Conservation (phyloP, 2,888 invertebrate genomes). For the Poecilus cupreus region DNA sequence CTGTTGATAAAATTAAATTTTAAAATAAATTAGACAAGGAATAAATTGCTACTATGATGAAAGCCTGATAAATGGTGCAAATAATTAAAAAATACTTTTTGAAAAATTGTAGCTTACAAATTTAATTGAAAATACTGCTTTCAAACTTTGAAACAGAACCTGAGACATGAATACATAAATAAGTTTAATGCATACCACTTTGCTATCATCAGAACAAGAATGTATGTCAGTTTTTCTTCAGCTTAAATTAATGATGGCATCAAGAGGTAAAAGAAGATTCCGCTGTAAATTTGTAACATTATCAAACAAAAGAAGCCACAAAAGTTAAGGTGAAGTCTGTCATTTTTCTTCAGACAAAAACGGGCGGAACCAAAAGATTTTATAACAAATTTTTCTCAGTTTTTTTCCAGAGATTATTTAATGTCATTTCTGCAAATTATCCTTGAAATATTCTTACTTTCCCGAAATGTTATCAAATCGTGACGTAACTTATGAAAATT, state of each 20-base stretch:
- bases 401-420: not conserved
- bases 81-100: constrained; percentile 24
- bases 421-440: too few relatives aligned
- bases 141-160: not conserved
- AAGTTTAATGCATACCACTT: not conserved
- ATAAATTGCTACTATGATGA: constrained; percentile 24
- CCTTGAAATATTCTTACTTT: too few relatives aligned
- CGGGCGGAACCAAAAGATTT: not conserved
- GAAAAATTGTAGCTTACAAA: constrained; percentile 5
- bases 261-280: not conserved
- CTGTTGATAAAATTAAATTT: constrained; percentile 39
- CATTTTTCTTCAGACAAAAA: not conserved
- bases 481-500: too few relatives aligned
- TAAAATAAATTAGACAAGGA: constrained; percentile 41
- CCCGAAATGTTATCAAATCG: too few relatives aligned
- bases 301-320: constrained; percentile 3
- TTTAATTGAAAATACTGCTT: not conserved
- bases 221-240: constrained; percentile 6
- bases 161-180: constrained; percentile 5
- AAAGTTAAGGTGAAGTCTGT: not conserved
- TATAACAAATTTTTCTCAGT: not conserved
- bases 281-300: constrained; percentile 13
- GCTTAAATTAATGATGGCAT: constrained; percentile 11
- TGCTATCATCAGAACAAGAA: not conserved
- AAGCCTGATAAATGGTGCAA: constrained; percentile 29